Evolutionary conservation across 2,888 invertebrate species (phyloP), one percentile per base, ranked within the genome.

Genomic region (Leptodirus hochenwartii): DNA sequence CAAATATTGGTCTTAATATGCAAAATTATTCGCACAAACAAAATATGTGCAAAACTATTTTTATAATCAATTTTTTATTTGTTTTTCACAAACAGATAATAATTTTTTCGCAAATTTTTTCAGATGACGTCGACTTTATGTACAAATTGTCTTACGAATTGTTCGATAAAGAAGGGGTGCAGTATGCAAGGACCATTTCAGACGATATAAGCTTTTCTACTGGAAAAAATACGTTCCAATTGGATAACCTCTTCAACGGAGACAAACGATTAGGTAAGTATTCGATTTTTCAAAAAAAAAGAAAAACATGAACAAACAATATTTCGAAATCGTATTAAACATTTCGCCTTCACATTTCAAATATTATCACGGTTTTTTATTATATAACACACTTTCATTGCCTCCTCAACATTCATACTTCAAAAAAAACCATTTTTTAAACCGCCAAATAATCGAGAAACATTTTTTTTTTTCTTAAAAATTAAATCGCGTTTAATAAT

Each of bases 181-280:
- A 17, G 10, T 37, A 33, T 22, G 22, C 35, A 2, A 20, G 24
- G 3, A 31, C 34, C 12, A 22, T 26, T 10, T 12, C 29, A 16
- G 31, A 34, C 4, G 2, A 9, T 4, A 29, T 37, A 4, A 32
- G 30, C 6, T 29, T 37, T 5, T 27, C 25, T 9, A 30, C 34
- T 6, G 15, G 25, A n/a, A 30, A 24, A 6, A 30, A 25, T n/a
- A 20, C 25, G 11, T 33, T 30, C 22, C 17, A 35, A 17, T 32
- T 37, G 20, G 37, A 34, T 5, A 35, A 37, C 24, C 24, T 37
- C 9, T 37, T 37, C 30, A 37, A 37, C 29, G 37, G 37, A 14
- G 37, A 37, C 25, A 32, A 32, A 13, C 24, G 29, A 25, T 26
- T 37, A 15, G 37, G 37, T 37, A 32, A 29, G 10, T 15, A 22